Base-by-base conservation (phyloP, 2,888 invertebrate species). In the Anthophora plumipes region DNA sequence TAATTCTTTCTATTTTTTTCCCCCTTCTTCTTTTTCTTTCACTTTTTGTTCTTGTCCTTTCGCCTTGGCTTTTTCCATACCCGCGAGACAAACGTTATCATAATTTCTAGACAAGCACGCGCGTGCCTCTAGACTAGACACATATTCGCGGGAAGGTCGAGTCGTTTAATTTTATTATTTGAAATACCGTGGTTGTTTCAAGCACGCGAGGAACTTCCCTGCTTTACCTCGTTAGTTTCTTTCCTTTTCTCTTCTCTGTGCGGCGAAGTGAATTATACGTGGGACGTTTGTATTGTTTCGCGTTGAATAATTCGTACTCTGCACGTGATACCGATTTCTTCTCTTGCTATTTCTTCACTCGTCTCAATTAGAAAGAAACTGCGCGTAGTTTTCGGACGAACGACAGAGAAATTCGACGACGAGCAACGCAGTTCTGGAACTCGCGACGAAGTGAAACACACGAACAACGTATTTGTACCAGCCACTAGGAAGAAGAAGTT, bases 41-140 rank as follows among this genome's bases (percentile, higher is more conserved):
- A n/a, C n/a, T n/a, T n/a, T 25, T 25, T 66, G 31, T 31, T 31
- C 31, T 39, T 20, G 7, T 20, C 37, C 43, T 57, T 57, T 22
- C 54, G 22, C 55, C 39, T 22, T 55, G 43, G 17, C 48, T 57
- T 68, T 63, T 70, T 9, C 43, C 59, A n/a, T n/a, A 68, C 41
- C 31, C 25, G 50, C 50, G 64, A 41, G 66, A 73, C 85, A 86
- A 86, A 88, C 81, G 82, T 80, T 83, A 74, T 79, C 80, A 73
- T 80, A 87, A 87, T 78, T 83, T 74, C 7, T 55, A 52, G 55
- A 55, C 46, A 48, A 70, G 66, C 68, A 70, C 61, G 73, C 66
- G 70, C 54, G 37, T 37, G 31, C 14, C n/a, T 7, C 5, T 17
- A 14, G 25, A 14, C 22, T 39, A 73, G 25, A 43, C 55, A n/a